Evolutionary conservation across 1,140 invertebrate species (phyloP).

Genomic region (Thalassaphorura encarpata): DNA sequence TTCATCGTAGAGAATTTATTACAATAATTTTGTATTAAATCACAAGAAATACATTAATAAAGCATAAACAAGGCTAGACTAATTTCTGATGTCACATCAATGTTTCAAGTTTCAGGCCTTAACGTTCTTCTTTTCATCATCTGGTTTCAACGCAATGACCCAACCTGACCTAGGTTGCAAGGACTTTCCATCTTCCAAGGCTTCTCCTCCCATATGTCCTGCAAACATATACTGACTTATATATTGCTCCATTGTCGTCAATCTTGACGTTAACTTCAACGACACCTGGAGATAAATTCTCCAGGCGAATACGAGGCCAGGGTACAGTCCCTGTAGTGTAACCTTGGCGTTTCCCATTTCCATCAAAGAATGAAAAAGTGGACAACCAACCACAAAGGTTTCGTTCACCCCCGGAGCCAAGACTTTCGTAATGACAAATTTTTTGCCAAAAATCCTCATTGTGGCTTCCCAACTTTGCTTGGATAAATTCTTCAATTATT

Average conservation of each 20-base stretch:
- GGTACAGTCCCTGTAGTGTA: background rate
- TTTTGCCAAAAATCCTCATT: conserved; percentile 16
- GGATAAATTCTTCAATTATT: conserved; percentile 21
- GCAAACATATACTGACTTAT: conserved; percentile 12
- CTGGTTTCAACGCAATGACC: conserved; percentile 8
- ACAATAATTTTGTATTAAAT: too few species aligned
- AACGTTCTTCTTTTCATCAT: too few species aligned
- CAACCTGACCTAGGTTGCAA: conserved; percentile 8
- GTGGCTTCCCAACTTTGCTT: conserved; percentile 10
- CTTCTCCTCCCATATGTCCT: conserved; percentile 5
- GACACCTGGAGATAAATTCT: background rate
- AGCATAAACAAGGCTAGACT: too few species aligned
- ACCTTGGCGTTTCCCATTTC: conserved; percentile 6
- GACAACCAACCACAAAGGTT: conserved; percentile 14
- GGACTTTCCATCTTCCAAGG: background rate
- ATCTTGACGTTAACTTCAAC: conserved; percentile 6
- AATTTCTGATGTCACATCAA: too few species aligned
- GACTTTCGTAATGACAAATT: conserved; percentile 1
- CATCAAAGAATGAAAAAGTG: conserved; percentile 6
- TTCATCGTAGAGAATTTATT: too few species aligned
- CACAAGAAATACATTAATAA: too few species aligned
- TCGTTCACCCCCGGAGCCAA: background rate
- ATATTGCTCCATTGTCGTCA: background rate
- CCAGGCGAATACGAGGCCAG: background rate
- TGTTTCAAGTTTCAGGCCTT: too few species aligned